Base-by-base conservation (phyloP, 2,797 vertebrate species). In the Ctenochaetus hawaiiensis region DNA sequence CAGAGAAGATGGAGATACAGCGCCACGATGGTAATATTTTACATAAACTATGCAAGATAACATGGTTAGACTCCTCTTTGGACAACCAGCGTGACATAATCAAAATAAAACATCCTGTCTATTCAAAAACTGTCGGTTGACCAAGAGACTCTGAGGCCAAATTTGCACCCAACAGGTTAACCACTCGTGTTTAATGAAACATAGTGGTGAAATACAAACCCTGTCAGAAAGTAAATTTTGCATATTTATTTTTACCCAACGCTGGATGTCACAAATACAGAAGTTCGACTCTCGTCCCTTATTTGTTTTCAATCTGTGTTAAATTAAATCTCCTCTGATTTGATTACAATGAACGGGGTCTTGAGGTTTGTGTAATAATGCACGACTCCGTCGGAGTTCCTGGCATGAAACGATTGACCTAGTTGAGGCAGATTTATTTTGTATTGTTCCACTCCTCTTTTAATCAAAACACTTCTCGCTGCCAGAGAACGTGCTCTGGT, bases 401-500 rank as follows among this genome's bases (percentile, higher is more conserved):
- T 67, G 57, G 52, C 10, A 13, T 64, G 16, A 72, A 76, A 30
- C 23, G 47, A 75, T 47, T 70, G 71, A 57, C 80, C 66, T 12
- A 64, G 34, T 56, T 76, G 22, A 61, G 61, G 66, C 51, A 52
- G 51, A 62, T 61, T 51, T 67, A 22, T 67, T 81, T 53, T 70
- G 69, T 62, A 69, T 37, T 58, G 16, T 62, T 75, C 39, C 67
- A 34, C 53, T 81, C 62, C n/a, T 17, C 41, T 5, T 68, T 80
- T 68, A 69, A 72, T 72, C 72, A 74, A 53, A 82, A 89, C 75
- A 82, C 72, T 16, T 64, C 14, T 8, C n/a, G 30, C 64, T 78
- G 86, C 80, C 78, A 88, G 72, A 58, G 57, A 77, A 61, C 51
- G 20, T 65, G 56, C 53, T 75, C 45, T 9, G n/a, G 52, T 52